Evolutionary conservation across 2,888 invertebrate species (phyloP).

Genomic region (Phrixothrix hirtus): DNA sequence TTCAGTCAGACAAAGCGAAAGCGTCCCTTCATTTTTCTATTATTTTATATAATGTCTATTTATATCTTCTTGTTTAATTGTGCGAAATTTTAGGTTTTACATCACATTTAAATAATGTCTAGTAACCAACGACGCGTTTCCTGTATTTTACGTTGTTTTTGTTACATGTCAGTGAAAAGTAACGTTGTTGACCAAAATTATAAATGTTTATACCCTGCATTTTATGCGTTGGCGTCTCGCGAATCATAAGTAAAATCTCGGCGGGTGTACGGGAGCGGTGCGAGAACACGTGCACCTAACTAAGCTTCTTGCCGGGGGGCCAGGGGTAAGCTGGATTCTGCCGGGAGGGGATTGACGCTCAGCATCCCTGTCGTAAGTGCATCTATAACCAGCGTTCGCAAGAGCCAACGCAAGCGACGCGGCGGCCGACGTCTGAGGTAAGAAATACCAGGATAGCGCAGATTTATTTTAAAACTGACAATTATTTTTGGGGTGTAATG

Average conservation of each 20-base stretch:
- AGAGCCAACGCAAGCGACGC: conserved; percentile 37
- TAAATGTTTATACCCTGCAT: conserved; percentile 36
- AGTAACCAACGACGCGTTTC: no score
- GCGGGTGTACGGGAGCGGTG: conserved; percentile 30
- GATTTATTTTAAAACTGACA: conserved; percentile 42
- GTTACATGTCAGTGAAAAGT: no score
- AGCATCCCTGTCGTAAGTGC: conserved; percentile 43
- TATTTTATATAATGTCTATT: no score
- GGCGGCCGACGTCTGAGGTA: conserved; percentile 39
- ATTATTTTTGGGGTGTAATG: conserved; percentile 42
- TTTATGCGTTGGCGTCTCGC: conserved; percentile 37
- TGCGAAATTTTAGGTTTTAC: no score
- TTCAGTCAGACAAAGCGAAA: no score
- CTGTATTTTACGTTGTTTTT: no score
- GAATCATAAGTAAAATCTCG: conserved; percentile 35
- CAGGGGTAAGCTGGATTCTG: conserved; percentile 35
- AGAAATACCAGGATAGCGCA: conserved; percentile 39
- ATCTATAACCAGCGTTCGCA: conserved; percentile 40
- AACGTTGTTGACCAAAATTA: no score
- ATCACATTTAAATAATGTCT: no score
- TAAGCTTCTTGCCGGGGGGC: conserved; percentile 35
- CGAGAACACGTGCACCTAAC: conserved; percentile 42
- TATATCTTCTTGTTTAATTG: no score
- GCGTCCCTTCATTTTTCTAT: no score
- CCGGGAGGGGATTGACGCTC: conserved; percentile 42